Conservation (phyloP, 2,113 vertebrate genomes). For the Piaya cayana region DNA sequence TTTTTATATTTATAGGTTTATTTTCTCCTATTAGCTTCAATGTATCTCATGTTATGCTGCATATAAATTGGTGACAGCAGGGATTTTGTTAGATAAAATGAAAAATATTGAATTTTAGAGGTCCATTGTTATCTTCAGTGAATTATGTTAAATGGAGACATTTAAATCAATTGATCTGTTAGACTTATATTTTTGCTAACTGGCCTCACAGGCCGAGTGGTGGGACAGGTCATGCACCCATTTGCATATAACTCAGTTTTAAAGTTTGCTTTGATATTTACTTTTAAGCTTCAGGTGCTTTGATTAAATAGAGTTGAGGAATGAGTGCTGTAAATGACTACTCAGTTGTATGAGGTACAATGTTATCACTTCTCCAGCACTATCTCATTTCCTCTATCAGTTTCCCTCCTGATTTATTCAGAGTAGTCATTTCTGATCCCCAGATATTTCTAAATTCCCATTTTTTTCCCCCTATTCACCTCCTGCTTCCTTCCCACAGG, state of each 20-base stretch:
- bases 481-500: background rate
- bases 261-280: conserved; percentile 59
- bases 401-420: background rate
- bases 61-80: background rate
- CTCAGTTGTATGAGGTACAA: background rate
- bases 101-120: background rate
- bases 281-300: conserved; percentile 39
- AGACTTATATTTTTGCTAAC: background rate
- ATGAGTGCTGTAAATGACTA: background rate
- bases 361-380: background rate
- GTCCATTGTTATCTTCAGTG: background rate
- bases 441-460: background rate
- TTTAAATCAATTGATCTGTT: conserved; percentile 7
- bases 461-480: background rate
- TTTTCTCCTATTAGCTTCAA: background rate
- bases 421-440: background rate
- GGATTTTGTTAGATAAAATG: background rate
- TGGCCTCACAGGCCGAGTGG: background rate
- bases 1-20: too few species aligned
- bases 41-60: background rate
- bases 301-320: conserved; percentile 33
- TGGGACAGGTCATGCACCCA: background rate
- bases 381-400: background rate
- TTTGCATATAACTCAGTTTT: background rate
- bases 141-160: background rate